These are phyloP conservation scores for Lutjanus argentimaculatus DNA, from an alignment of 2,797 vertebrate species.

Conservation along the genomic window DNA sequence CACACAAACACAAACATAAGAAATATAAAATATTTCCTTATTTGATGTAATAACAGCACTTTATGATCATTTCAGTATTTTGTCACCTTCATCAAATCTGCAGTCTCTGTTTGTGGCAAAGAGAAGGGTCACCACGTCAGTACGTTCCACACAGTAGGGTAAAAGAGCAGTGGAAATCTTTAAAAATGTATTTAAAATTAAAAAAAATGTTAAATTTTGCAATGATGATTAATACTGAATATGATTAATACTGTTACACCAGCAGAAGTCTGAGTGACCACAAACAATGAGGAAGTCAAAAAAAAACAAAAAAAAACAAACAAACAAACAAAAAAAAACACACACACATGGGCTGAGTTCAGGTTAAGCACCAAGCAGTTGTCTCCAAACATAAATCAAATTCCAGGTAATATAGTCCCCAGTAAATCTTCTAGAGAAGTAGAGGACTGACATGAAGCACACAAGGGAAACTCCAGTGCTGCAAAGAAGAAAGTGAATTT, in stretches of 20 bases:
- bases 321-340: background rate
- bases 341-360: no score
- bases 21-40: background rate
- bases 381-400: background rate
- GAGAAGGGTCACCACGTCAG: background rate
- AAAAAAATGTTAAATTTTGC: background rate
- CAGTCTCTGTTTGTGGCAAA: background rate
- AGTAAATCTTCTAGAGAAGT: background rate
- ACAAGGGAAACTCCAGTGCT: constrained; percentile 38
- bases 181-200: no score
- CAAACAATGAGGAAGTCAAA: background rate
- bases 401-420: background rate
- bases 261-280: background rate
- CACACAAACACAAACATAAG: no score
- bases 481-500: constrained; percentile 45
- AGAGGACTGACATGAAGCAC: constrained; percentile 13
- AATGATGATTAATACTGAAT: background rate
- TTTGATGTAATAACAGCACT: background rate
- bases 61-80: background rate
- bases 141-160: no score
- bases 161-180: no score
- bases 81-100: no score
- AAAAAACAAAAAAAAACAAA: background rate
- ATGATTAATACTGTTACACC: no score
- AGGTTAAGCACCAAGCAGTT: background rate